Evolutionary conservation across 2,888 invertebrate genomes (phyloP), one percentile per base, ranked within the genome.

Genomic region (Smittia aterrima): DNA sequence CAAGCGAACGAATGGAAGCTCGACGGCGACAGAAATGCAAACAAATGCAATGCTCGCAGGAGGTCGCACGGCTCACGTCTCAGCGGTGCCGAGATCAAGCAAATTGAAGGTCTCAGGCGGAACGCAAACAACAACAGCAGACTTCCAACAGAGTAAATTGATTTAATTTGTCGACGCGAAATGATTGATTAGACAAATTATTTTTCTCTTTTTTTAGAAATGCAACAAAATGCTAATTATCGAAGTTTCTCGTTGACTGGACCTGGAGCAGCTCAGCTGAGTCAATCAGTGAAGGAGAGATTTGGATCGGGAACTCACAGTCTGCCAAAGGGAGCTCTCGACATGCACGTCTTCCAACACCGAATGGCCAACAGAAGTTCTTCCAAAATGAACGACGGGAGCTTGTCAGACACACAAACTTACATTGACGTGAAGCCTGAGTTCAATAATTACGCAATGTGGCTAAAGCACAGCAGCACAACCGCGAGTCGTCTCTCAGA

Each of bases 61-160:
- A 3, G 88, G 87, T 20, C 83, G 88, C 80, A 92, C 93, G 4
- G 92, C 92, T 58, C 92, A 93, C 84, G 92, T 93, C 40, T 92
- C 93, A 72, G 92, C 92, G 1, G 93, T 93, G 54, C 93, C 93
- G 7, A 86, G 93, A 78, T 92, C 92, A 0, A 78, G 79, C 38
- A 93, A 93, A 84, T 91, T 94, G 40, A 94, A 95, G 85, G 92
- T 94, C 24, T 93, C 94, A 6, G 94, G 94, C 11, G 95, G 95
- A 32, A 94, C 95, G 0, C 95, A 95, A 82, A 95, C 95, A 6
- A 90, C 92, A 79, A 91, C 90, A 40, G 90, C 90, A 78, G 92
- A 92, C 79, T 84, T 90, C 47, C 90, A 89, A 81, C 89, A 87
- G 80, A 89, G 89, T 89, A 81, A 86, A 87, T 75, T 66, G 25